These are phyloP conservation scores for Proisotoma minuta DNA, from an alignment of 2,888 invertebrate genomes.

Conservation along the genomic window DNA sequence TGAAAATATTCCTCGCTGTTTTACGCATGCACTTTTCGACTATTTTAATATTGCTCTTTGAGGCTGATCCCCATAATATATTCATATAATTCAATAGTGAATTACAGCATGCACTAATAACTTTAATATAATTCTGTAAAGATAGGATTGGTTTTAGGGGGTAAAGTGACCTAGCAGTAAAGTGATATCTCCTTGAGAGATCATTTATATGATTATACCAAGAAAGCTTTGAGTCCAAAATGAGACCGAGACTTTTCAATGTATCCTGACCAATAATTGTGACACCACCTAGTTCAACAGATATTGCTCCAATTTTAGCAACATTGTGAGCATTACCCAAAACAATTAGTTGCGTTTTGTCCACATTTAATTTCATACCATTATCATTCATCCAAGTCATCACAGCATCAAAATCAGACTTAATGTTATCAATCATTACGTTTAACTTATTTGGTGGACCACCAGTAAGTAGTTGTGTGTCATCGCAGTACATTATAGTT, in stretches of 20 bases:
- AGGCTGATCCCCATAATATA: neutral
- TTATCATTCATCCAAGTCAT: constrained; percentile 17
- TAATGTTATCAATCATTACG: neutral
- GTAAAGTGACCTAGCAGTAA: neutral
- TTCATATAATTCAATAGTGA: neutral
- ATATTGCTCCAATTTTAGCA: neutral
- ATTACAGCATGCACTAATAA: neutral
- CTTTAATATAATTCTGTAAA: neutral
- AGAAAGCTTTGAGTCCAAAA: neutral
- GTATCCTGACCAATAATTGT: neutral
- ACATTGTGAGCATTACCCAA: constrained; percentile 3
- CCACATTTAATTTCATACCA: constrained; percentile 16
- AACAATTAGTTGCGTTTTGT: constrained; percentile 22
- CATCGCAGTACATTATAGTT: constrained; percentile 21
- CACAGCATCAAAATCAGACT: constrained; percentile 1
- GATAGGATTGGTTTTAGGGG: neutral
- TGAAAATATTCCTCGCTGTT: neutral
- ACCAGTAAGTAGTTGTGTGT: constrained; percentile 1
- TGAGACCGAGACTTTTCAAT: constrained; percentile 1
- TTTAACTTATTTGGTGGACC: neutral
- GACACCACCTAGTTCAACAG: neutral
- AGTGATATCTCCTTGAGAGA: neutral
- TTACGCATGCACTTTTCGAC: neutral
- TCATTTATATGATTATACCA: constrained; percentile 4
- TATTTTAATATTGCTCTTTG: neutral